phyloP scores from a whole-genome alignment of 1,140 invertebrate genomes.

The Hermetia illucens region DNA sequence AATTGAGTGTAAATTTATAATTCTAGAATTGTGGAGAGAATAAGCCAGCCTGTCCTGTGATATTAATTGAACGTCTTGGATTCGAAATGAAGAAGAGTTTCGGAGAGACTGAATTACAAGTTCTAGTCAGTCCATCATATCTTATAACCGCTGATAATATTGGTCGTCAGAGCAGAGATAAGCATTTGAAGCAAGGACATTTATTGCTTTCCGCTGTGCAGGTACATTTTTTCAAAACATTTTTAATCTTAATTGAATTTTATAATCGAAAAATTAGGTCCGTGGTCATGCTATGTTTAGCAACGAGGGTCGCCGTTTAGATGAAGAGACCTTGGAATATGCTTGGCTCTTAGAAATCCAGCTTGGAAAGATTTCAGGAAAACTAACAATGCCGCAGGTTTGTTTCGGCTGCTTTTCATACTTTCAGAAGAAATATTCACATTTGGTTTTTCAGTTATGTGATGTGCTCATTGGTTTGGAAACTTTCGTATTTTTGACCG shows the following conservation, averaged over 20 bases:
- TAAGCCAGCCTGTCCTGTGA: constrained; percentile 79
- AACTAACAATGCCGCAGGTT: constrained; percentile 58
- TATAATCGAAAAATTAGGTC: constrained; percentile 33
- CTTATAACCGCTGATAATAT: constrained; percentile 62
- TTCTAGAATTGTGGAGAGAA: constrained; percentile 63
- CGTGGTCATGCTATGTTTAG: constrained; percentile 97
- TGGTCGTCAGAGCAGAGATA: constrained; percentile 46
- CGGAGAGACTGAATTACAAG: constrained; percentile 78
- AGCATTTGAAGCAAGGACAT: constrained; percentile 77
- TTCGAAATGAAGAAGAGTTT: constrained; percentile 95
- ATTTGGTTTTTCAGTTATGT: constrained; percentile 42
- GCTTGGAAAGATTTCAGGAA: constrained; percentile 65
- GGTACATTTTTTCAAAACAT: constrained; percentile 27
- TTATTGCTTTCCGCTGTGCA: constrained; percentile 80
- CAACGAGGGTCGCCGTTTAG: constrained; percentile 70
- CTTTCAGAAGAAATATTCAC: too few relatives aligned
- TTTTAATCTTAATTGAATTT: constrained; percentile 5
- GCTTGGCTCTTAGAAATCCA: constrained; percentile 83
- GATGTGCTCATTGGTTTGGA: constrained; percentile 77
- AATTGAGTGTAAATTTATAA: constrained; percentile 1
- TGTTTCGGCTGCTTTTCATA: constrained; percentile 1
- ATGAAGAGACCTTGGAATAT: constrained; percentile 93
- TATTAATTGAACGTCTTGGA: constrained; percentile 78
- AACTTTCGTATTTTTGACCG: constrained; percentile 71
- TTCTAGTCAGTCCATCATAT: constrained; percentile 80